Percentiles rank a stretch among this genome's conserved stretches.
phyloP scores from a whole-genome alignment of 2,888 invertebrate genomes.

The Xylocampa areola region DNA sequence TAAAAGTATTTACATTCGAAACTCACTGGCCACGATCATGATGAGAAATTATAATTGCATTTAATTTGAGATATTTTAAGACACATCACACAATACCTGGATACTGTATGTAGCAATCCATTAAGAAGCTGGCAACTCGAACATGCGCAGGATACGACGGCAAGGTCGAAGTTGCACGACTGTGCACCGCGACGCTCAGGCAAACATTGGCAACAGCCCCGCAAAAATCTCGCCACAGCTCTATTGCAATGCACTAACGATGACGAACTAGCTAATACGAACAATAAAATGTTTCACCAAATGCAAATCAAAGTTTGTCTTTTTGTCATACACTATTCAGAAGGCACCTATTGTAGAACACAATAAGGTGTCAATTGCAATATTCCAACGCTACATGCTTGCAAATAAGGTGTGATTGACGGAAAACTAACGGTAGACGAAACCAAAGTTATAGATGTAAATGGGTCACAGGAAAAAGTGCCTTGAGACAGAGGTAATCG shows the following conservation, averaged over 20 bases:
- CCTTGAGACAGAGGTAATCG: constrained; percentile 57
- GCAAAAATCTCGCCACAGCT: constrained; percentile 56
- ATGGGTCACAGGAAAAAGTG: constrained; percentile 70
- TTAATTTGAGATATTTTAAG: constrained; percentile 27
- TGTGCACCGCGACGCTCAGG: constrained; percentile 62
- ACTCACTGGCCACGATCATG: constrained; percentile 24
- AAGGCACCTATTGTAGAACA: constrained; percentile 61
- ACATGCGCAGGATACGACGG: constrained; percentile 80
- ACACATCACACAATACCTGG: constrained; percentile 71
- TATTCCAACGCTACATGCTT: constrained; percentile 56
- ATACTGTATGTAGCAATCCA: constrained; percentile 78
- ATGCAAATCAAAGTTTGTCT: constrained; percentile 63
- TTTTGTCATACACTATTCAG: constrained; percentile 51
- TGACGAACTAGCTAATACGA: constrained; percentile 56
- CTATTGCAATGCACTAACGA: constrained; percentile 68
- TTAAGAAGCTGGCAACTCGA: constrained; percentile 78
- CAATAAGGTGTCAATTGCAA: constrained; percentile 67
- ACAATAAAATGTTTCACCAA: constrained; percentile 56
- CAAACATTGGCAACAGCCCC: constrained; percentile 58
- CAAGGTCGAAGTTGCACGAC: constrained; percentile 83
- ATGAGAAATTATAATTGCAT: constrained; percentile 10
- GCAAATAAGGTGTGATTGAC: constrained; percentile 75
- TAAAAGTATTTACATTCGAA: constrained; percentile 6
- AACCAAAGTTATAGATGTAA: constrained; percentile 62
- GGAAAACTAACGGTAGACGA: constrained; percentile 75